These are phyloP conservation scores for Aphis gossypii DNA, from an alignment of 1,140 invertebrate genomes.

Conservation along the genomic window DNA sequence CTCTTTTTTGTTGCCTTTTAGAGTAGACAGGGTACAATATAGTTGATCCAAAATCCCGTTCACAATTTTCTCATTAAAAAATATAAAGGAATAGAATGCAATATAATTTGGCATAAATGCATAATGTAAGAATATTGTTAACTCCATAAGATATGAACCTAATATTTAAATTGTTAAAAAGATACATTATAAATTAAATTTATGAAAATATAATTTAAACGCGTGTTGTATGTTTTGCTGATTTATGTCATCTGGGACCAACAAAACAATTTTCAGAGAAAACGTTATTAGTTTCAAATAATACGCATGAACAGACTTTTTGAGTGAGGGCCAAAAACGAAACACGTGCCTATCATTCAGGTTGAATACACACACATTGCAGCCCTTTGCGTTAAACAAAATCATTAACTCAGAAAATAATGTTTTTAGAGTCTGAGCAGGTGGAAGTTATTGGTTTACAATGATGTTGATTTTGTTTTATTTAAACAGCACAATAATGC, in stretches of 20 bases:
- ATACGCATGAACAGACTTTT: neutral
- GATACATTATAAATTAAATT: neutral
- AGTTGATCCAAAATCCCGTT: neutral
- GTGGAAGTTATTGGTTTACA: neutral
- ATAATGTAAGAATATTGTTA: neutral
- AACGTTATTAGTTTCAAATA: neutral
- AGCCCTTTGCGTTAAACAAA: neutral
- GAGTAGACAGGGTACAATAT: neutral
- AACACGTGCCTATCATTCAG: neutral
- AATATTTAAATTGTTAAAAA: neutral
- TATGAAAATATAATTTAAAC: neutral
- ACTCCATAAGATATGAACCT: neutral
- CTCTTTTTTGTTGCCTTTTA: neutral
- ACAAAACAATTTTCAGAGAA: neutral
- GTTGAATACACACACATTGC: neutral
- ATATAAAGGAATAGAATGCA: neutral
- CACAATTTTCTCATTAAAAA: neutral
- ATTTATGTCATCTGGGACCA: neutral
- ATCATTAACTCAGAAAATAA: slow-evolving; percentile 18
- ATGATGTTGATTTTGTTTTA: neutral
- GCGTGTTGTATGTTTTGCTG: neutral
- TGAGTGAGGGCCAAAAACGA: neutral
- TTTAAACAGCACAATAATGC: neutral
- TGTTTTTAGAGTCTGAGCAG: neutral
- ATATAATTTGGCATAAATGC: no score